A percentile compares a stretch with the other conserved stretches of the same genome.
phyloP scores from a whole-genome alignment of 2,113 vertebrate genomes.

The Guaruba guarouba region DNA sequence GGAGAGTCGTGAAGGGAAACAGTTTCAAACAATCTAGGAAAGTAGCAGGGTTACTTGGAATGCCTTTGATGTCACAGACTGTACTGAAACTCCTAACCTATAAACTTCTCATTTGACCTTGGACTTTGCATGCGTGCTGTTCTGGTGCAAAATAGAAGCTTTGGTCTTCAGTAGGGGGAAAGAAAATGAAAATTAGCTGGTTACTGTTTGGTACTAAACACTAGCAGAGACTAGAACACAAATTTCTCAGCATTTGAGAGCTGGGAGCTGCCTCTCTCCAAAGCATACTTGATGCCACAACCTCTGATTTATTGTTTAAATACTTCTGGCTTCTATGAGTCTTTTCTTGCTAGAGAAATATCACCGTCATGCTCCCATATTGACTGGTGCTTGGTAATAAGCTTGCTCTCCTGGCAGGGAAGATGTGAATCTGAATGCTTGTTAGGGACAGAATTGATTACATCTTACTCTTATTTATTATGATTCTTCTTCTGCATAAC shows the following conservation, averaged over 20 bases:
- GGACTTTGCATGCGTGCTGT: background rate
- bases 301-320: background rate
- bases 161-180: background rate
- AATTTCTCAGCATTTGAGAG: background rate
- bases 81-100: background rate
- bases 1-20: background rate
- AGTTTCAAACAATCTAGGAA: background rate
- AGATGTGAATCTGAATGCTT: background rate
- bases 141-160: background rate
- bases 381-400: background rate
- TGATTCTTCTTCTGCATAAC: background rate
- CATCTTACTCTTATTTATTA: background rate
- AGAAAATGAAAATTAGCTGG: background rate
- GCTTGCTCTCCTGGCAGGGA: background rate
- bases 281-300: background rate
- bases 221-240: background rate
- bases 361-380: background rate
- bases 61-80: background rate
- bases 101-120: background rate
- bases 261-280: background rate
- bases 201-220: background rate
- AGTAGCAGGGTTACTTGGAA: background rate
- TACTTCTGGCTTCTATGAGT: background rate
- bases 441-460: background rate
- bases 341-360: background rate